These are phyloP conservation scores for Ranitomeya imitator DNA, from an alignment of 2,113 vertebrate genomes.

Conservation along the genomic window DNA sequence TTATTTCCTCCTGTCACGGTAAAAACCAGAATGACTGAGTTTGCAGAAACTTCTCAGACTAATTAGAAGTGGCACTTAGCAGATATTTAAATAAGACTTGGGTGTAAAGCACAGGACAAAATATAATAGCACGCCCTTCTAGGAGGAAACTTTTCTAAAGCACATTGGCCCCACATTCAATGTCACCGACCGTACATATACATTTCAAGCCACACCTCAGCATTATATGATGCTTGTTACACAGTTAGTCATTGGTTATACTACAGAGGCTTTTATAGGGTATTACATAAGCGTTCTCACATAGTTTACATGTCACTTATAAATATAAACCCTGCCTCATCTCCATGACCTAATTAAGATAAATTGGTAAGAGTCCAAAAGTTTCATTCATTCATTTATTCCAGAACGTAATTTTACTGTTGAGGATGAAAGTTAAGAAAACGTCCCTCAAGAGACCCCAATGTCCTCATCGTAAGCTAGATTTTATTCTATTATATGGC, in stretches of 20 bases:
- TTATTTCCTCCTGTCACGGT: neutral
- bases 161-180: neutral
- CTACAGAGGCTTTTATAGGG: conserved; percentile 20
- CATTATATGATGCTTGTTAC: neutral
- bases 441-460: neutral
- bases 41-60: neutral
- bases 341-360: neutral
- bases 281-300: conserved; percentile 20
- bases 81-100: conserved; percentile 9
- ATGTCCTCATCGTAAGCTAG: neutral
- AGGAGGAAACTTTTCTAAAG: neutral
- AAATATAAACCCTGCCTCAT: neutral
- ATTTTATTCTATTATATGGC: neutral
- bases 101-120: neutral
- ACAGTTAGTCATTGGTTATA: neutral
- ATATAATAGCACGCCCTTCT: neutral
- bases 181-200: conserved; percentile 1
- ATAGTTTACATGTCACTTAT: conserved; percentile 1
- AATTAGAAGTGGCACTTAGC: neutral
- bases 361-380: neutral
- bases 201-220: conserved; percentile 18
- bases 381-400: neutral
- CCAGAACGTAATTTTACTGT: neutral
- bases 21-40: neutral
- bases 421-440: neutral